These are phyloP conservation scores for Phasianus colchicus DNA, from an alignment of 2,113 vertebrate genomes.

Conservation along the genomic window DNA sequence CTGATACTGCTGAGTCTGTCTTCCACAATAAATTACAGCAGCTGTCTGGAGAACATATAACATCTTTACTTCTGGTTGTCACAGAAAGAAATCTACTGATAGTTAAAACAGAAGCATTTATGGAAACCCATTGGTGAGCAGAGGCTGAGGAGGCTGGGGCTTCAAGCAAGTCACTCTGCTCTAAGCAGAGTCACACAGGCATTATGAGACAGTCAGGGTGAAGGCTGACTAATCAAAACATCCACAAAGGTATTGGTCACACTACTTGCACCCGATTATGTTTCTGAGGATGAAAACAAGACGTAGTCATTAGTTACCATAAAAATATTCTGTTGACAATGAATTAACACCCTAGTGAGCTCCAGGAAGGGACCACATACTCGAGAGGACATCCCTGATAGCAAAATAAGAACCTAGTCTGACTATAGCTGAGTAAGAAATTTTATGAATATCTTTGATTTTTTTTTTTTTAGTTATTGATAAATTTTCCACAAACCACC, in stretches of 20 bases:
- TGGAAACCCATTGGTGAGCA: neutral
- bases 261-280: neutral
- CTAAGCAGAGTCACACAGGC: neutral
- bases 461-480: neutral
- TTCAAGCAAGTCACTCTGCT: neutral
- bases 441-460: neutral
- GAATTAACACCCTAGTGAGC: neutral
- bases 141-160: neutral
- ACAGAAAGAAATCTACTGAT: neutral
- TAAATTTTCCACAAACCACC: neutral
- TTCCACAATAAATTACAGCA: neutral
- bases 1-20: neutral
- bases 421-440: neutral
- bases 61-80: constrained; percentile 37
- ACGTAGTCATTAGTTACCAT: neutral
- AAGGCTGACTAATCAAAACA: neutral
- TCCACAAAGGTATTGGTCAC: neutral
- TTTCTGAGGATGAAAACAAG: neutral
- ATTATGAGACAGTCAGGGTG: neutral
- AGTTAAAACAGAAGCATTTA: constrained; percentile 10
- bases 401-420: neutral
- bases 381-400: neutral
- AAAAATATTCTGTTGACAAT: neutral
- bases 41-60: constrained; percentile 11
- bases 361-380: neutral